A percentile compares a stretch with the other conserved stretches of the same genome.
These are phyloP conservation scores for Drosophila nikananu DNA, from an alignment of 1,140 invertebrate species.

Conservation along the genomic window DNA sequence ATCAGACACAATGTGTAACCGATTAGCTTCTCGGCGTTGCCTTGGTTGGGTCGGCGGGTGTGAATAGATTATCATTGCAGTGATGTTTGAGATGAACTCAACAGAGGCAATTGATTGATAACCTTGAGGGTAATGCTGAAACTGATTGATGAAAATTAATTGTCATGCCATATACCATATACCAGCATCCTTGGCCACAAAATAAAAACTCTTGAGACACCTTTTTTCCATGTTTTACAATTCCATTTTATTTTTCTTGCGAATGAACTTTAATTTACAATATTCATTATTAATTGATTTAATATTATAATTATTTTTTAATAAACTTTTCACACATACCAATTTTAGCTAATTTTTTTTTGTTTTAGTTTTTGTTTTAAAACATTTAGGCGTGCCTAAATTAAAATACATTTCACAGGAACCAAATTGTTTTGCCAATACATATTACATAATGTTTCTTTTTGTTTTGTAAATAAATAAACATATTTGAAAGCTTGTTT, in stretches of 20 bases:
- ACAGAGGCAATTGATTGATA: constrained; percentile 23
- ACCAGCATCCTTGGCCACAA: background rate
- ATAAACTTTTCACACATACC: constrained; percentile 55
- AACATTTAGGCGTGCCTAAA: constrained; percentile 30
- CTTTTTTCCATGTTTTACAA: constrained; percentile 44
- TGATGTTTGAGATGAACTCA: constrained; percentile 26
- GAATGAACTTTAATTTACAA: constrained; percentile 67
- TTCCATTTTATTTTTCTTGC: constrained; percentile 66
- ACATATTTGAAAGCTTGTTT: constrained; percentile 37
- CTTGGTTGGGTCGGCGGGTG: background rate
- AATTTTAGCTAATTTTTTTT: constrained; percentile 53
- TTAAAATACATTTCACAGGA: constrained; percentile 51
- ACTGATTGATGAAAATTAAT: constrained; percentile 3
- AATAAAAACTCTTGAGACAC: too few relatives aligned
- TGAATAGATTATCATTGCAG: constrained; percentile 21
- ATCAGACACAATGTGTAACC: constrained; percentile 41
- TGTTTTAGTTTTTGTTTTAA: constrained; percentile 4
- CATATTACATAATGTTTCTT: constrained; percentile 11
- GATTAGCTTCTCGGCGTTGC: constrained; percentile 31
- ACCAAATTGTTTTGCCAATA: constrained; percentile 47
- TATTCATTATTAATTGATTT: constrained; percentile 49
- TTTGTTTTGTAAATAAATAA: constrained; percentile 57
- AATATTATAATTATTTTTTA: constrained; percentile 29
- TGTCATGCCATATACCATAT: background rate
- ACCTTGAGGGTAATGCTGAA: background rate